These are phyloP conservation scores for Leptinotarsa undecemlineata DNA, from an alignment of 1,140 invertebrate genomes.

Conservation along the genomic window DNA sequence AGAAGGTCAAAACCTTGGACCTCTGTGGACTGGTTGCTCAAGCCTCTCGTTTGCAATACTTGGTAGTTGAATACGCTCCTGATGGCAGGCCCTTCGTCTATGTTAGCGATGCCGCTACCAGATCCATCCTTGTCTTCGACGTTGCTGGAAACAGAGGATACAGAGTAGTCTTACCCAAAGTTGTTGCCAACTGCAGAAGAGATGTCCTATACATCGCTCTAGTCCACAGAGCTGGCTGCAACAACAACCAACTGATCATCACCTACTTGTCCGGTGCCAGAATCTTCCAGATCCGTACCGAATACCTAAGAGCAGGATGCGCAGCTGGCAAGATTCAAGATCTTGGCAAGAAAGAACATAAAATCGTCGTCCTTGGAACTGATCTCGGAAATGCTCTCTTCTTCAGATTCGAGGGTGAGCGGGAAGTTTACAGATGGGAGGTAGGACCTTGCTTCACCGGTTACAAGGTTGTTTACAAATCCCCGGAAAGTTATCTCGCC, in stretches of 20 bases:
- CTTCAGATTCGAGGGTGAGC: conserved; percentile 59
- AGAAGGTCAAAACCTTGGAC: conserved; percentile 62
- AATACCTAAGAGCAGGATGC: conserved; percentile 60
- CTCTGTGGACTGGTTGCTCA: conserved; percentile 58
- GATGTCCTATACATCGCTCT: conserved; percentile 66
- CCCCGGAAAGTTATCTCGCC: conserved; percentile 59
- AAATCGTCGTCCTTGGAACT: conserved; percentile 64
- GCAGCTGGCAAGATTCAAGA: conserved; percentile 60
- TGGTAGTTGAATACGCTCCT: conserved; percentile 62
- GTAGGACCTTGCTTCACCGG: conserved; percentile 49
- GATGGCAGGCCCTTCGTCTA: conserved; percentile 62
- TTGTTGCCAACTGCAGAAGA: conserved; percentile 53
- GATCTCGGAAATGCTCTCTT: conserved; percentile 64
- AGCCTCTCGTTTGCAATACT: conserved; percentile 61
- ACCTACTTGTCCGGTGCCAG: conserved; percentile 62
- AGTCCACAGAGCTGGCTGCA: conserved; percentile 55
- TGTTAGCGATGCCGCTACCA: conserved; percentile 65
- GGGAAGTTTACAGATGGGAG: conserved; percentile 60
- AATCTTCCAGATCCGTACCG: conserved; percentile 62
- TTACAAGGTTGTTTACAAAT: conserved; percentile 60
- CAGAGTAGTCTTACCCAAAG: conserved; percentile 62
- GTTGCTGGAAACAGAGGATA: conserved; percentile 62
- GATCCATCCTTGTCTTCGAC: conserved; percentile 68
- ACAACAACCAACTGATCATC: conserved; percentile 61
- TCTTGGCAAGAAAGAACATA: conserved; percentile 59